Evolutionary conservation across 1,140 invertebrate genomes (phyloP).

Genomic region (Atta colombica): DNA sequence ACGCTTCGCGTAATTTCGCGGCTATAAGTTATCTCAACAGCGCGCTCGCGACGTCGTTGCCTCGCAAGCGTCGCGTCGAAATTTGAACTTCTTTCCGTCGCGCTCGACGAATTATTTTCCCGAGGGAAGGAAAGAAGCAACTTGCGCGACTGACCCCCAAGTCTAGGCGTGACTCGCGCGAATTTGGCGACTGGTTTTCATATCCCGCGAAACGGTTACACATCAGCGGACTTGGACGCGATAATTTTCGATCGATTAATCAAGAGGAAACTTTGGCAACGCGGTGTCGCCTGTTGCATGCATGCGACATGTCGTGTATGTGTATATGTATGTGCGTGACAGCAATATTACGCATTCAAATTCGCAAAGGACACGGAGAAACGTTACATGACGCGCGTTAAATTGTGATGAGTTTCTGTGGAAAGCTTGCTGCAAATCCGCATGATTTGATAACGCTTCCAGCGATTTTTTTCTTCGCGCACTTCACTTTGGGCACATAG

Average conservation of each 20-base stretch:
- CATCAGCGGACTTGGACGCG: conserved; percentile 14
- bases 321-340: conserved; percentile 34
- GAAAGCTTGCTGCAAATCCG: neutral
- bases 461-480: neutral
- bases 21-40: conserved; percentile 11
- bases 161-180: neutral
- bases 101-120: neutral
- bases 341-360: conserved; percentile 64
- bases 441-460: neutral
- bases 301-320: conserved; percentile 56
- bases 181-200: conserved; percentile 37
- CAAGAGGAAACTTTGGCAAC: conserved; percentile 82
- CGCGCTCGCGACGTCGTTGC: conserved; percentile 1
- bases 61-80: neutral
- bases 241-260: conserved; percentile 83
- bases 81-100: neutral
- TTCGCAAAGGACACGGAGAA: conserved; percentile 36
- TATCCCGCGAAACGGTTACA: conserved; percentile 31
- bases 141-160: neutral
- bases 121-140: neutral
- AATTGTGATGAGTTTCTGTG: conserved; percentile 27
- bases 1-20: conserved; percentile 65
- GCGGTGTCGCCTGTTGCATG: conserved; percentile 84
- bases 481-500: conserved; percentile 40
- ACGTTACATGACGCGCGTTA: neutral